Evolutionary conservation across 2,797 vertebrate genomes (phyloP).

Genomic region (Pantherophis vulpinus): DNA sequence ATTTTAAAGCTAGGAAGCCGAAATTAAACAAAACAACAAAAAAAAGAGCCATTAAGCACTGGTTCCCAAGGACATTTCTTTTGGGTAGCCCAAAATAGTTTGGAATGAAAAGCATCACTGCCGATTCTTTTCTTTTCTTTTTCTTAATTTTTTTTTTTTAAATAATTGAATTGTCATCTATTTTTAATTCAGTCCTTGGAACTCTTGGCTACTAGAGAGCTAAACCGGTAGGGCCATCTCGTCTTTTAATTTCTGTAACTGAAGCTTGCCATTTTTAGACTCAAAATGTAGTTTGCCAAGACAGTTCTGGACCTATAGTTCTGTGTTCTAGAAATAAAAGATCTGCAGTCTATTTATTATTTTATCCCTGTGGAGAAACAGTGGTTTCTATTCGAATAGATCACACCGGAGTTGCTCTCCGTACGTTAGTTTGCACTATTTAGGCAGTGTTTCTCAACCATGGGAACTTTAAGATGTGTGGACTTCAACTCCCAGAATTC

Average conservation of each 20-base stretch:
- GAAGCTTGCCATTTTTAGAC: background rate
- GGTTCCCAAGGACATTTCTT: background rate
- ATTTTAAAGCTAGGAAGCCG: background rate
- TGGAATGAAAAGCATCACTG: background rate
- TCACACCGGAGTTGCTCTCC: background rate
- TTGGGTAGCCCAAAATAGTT: background rate
- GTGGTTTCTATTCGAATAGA: background rate
- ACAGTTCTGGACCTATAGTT: background rate
- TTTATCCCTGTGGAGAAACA: background rate
- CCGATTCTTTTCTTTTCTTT: background rate
- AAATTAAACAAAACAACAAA: background rate
- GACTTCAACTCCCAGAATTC: background rate
- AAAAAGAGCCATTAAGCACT: background rate
- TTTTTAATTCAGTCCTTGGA: too few species aligned
- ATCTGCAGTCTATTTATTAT: background rate
- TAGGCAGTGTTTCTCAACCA: background rate
- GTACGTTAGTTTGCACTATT: background rate
- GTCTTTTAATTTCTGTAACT: background rate
- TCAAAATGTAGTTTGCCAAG: background rate
- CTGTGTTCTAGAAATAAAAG: background rate
- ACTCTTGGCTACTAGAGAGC: background rate
- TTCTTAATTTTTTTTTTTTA: fast-evolving
- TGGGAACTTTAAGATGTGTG: background rate
- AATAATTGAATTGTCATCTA: background rate
- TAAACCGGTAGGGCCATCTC: background rate